phyloP scores from a whole-genome alignment of 2,797 vertebrate species.

The Eulemur albifrons region DNA sequence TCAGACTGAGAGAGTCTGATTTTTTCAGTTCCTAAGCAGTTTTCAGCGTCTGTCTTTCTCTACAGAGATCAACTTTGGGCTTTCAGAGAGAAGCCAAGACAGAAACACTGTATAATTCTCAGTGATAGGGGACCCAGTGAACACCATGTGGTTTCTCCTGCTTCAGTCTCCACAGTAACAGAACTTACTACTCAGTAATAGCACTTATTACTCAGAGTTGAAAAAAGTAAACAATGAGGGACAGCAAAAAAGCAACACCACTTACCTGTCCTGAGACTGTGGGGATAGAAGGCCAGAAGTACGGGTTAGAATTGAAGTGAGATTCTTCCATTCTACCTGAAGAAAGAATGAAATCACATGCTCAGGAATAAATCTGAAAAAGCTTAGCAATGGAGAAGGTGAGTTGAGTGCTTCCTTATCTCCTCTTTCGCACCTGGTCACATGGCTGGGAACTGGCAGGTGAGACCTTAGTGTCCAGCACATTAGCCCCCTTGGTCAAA shows the following conservation, averaged over 20 bases:
- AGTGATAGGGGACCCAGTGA: not conserved
- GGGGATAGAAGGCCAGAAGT: constrained; percentile 97
- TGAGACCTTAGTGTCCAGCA: not conserved
- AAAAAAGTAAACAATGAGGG: not conserved
- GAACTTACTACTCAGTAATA: not conserved
- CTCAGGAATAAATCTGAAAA: not conserved
- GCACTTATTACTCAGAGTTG: not conserved
- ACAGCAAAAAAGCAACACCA: not conserved
- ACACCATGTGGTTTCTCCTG: not conserved
- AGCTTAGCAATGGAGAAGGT: not conserved
- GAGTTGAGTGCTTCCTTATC: not conserved
- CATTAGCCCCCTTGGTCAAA: not conserved
- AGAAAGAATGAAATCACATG: constrained; percentile 48
- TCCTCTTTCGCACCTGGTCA: not conserved
- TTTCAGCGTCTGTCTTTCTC: not conserved
- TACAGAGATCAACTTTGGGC: not conserved
- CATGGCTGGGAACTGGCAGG: not conserved
- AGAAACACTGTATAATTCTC: not conserved
- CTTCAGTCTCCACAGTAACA: not conserved
- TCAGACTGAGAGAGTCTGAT: constrained; percentile 43
- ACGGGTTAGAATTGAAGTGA: constrained; percentile 98
- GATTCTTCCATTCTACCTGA: constrained; percentile 97
- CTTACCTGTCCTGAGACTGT: constrained; percentile 96
- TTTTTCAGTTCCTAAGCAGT: not conserved
- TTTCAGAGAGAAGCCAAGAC: not conserved